A percentile compares a stretch with the other conserved stretches of the same genome.
Evolutionary conservation across 2,888 invertebrate species (phyloP).

Genomic region (Strigamia transsilvanica): DNA sequence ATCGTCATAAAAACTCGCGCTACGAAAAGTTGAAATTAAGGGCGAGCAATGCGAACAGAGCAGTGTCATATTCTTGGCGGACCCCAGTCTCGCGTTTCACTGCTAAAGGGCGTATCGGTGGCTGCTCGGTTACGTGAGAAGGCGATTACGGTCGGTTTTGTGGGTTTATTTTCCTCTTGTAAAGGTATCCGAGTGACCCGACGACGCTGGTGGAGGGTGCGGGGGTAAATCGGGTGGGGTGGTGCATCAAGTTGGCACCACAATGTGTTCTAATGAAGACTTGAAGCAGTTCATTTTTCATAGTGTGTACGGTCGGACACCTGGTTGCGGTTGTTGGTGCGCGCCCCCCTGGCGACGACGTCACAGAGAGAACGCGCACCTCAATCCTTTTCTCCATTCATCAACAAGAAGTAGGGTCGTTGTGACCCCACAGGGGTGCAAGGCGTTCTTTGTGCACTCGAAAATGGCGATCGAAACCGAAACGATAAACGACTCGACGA

Average conservation of each 20-base stretch:
- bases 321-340: slow-evolving; percentile 42
- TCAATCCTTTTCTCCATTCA: slow-evolving; percentile 49
- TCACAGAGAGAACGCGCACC: neutral
- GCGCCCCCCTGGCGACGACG: slow-evolving; percentile 49
- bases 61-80: neutral
- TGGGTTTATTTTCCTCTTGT: slow-evolving; percentile 36
- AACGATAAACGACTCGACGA: slow-evolving; percentile 32
- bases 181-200: slow-evolving; percentile 36
- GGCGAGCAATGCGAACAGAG: too few species aligned
- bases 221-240: slow-evolving; percentile 10
- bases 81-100: neutral
- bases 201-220: neutral
- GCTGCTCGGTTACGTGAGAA: slow-evolving; percentile 29
- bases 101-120: neutral
- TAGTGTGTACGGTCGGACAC: slow-evolving; percentile 28
- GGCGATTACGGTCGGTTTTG: slow-evolving; percentile 35
- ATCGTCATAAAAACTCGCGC: too few species aligned
- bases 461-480: slow-evolving; percentile 45
- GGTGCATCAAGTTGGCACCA: slow-evolving; percentile 24
- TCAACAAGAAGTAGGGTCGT: slow-evolving; percentile 38
- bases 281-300: slow-evolving; percentile 45
- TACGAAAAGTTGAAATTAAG: too few species aligned
- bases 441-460: neutral
- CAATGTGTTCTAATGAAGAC: slow-evolving; percentile 40
- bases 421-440: slow-evolving; percentile 32